phyloP scores from a whole-genome alignment of 2,888 invertebrate genomes.

The Aelia acuminata region DNA sequence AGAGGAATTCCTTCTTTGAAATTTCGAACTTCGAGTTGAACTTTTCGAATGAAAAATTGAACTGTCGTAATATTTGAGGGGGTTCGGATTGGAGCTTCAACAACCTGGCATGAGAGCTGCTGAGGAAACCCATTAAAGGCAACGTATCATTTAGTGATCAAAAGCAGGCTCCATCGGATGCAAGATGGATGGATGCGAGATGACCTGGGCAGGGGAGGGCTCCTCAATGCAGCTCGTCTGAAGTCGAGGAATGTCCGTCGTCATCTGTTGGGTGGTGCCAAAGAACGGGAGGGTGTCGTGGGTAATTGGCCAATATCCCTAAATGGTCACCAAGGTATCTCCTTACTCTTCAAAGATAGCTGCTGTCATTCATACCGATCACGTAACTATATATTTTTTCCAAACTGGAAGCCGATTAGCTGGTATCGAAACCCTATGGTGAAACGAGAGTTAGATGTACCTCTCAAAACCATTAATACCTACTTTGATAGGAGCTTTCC shows the following conservation, averaged over 20 bases:
- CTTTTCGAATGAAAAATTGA: conserved; percentile 9
- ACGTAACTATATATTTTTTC: conserved; percentile 9
- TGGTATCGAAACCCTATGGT: background rate
- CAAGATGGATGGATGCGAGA: background rate
- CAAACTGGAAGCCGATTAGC: background rate
- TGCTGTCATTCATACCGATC: background rate
- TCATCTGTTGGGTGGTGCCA: background rate
- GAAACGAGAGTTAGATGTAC: background rate
- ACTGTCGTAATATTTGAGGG: background rate
- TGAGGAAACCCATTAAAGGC: background rate
- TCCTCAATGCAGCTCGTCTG: background rate
- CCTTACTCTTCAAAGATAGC: background rate
- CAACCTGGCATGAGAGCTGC: background rate
- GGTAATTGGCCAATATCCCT: background rate
- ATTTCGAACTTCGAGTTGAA: background rate
- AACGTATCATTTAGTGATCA: background rate
- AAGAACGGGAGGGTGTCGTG: background rate
- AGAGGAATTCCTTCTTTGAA: background rate
- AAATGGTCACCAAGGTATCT: background rate
- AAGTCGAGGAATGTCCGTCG: background rate
- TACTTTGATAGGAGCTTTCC: background rate
- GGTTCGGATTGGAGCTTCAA: background rate
- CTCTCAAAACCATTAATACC: background rate
- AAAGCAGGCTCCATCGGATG: background rate
- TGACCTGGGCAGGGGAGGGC: background rate